Percentiles rank a stretch among this genome's conserved stretches.
Conservation (phyloP, 2,797 vertebrate species). For the Petrocephalus sullivani region DNA sequence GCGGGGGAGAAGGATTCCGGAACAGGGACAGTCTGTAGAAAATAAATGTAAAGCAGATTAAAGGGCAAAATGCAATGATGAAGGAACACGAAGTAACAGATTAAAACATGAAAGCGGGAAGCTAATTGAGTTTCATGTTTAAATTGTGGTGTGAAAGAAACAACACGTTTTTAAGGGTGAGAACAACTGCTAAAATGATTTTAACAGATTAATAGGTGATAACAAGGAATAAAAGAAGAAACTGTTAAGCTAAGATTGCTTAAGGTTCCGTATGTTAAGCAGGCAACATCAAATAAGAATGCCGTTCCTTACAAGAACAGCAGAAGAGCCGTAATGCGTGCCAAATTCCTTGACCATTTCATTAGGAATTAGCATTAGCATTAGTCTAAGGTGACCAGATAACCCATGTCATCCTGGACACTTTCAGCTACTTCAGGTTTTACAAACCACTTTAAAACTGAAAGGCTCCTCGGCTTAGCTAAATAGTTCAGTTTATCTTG, state of each 20-base stretch:
- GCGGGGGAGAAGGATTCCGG: not conserved
- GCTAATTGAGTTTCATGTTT: conserved; percentile 1
- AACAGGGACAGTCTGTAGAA: not conserved
- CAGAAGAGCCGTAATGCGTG: not conserved
- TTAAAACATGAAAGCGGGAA: not conserved
- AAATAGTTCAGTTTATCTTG: not conserved
- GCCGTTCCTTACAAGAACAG: not conserved
- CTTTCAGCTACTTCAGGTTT: not conserved
- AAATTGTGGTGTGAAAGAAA: not conserved
- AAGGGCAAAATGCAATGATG: not conserved
- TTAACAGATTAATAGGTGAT: not conserved
- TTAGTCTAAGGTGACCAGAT: not conserved
- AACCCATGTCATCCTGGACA: not conserved
- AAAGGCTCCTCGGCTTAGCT: not conserved
- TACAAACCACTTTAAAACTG: not conserved
- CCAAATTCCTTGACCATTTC: not conserved
- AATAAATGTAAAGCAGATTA: not conserved
- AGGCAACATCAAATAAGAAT: not conserved
- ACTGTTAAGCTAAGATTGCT: not conserved
- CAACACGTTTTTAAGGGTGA: not conserved
- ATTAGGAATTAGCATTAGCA: not conserved
- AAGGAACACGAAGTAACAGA: not conserved
- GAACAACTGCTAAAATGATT: conserved; percentile 4
- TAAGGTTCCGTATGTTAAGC: not conserved
- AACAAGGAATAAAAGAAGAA: not conserved